Evolutionary conservation across 2,113 vertebrate genomes (phyloP), one percentile per base, ranked within the genome.

Genomic region (Megalops atlanticus): DNA sequence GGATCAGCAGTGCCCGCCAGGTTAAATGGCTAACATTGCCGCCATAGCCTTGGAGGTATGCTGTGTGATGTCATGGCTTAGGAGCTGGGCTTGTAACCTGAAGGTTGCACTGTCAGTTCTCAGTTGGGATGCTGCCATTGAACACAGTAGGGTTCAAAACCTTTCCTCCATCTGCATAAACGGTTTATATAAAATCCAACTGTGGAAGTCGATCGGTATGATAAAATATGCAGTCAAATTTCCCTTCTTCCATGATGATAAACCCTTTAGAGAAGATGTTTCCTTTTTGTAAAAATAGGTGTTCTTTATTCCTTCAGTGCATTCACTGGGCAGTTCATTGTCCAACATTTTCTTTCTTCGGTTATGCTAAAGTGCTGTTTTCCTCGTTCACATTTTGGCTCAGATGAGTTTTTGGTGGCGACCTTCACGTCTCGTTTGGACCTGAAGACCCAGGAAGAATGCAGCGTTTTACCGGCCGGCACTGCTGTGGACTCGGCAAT

Each of bases 391-490:
- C 77, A 24, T 58, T 86, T 89, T 82, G 11, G 83, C 39, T 84
- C 89, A 98, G 97, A 97, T 85, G 96, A 98, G 79, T 95, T 96
- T 77, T 86, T 95, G 0, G 95, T 94, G 1, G 90, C 92, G 76
- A 88, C 91, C 0, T 91, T 95, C 75, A 85, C 92, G 78, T 92
- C 92, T 77, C 91, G 87, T 15, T 88, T 92, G 45, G 89, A 87
- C 78, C 64, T 92, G 15, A 90, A 88, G 0, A 89, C 92, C 10
- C 84, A 90, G 80, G 93, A 92, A 85, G 91, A 91, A 52, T 82
- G 84, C 11, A 0, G 36, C 0, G 49, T 72, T 75, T 54, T 68
- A 0, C 73, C 2, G 27, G 87, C 58, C 84, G 77, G 76, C 85
- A 82, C 71, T 89, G 39, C 45, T 41, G 43, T 0, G 70, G 80